These are phyloP conservation scores for Cistogaster globosa DNA, from an alignment of 2,888 invertebrate species.

Conservation along the genomic window DNA sequence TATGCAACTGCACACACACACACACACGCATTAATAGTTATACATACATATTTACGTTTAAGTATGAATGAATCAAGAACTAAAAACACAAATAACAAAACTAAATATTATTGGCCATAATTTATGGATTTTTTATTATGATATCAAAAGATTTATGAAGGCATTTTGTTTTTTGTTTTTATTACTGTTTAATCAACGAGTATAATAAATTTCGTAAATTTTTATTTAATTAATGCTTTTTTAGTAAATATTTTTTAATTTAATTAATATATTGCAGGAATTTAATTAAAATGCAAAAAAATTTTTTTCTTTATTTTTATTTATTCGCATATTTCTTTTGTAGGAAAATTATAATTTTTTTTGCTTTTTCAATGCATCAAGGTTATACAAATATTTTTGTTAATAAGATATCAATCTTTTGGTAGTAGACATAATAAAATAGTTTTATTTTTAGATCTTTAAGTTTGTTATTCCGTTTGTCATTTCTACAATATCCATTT, in stretches of 20 bases:
- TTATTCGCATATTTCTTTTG: too few relatives aligned
- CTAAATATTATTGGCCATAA: constrained; percentile 70
- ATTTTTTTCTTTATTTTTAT: too few relatives aligned
- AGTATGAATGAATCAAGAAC: constrained; percentile 13
- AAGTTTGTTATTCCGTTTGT: too few relatives aligned
- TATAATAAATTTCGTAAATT: constrained; percentile 44
- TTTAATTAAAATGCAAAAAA: constrained; percentile 3
- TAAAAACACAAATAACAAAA: constrained; percentile 41
- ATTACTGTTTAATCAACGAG: constrained; percentile 42
- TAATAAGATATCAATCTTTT: too few relatives aligned
- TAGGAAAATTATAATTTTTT: too few relatives aligned
- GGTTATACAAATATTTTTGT: too few relatives aligned
- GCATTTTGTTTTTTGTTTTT: constrained; percentile 14
- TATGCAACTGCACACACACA: constrained; percentile 1
- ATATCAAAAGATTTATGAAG: constrained; percentile 68
- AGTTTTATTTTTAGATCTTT: too few relatives aligned
- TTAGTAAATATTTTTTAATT: not conserved
- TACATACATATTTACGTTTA: not conserved
- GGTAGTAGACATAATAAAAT: too few relatives aligned
- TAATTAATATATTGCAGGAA: constrained; percentile 8
- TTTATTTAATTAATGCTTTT: constrained; percentile 11
- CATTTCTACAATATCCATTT: too few relatives aligned
- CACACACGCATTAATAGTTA: not conserved
- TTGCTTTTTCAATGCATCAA: too few relatives aligned
- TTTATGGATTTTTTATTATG: constrained; percentile 70